Percentiles rank a stretch among this genome's conserved stretches.
Conservation (phyloP, 1,140 invertebrate species). For the Aphidius gifuensis region DNA sequence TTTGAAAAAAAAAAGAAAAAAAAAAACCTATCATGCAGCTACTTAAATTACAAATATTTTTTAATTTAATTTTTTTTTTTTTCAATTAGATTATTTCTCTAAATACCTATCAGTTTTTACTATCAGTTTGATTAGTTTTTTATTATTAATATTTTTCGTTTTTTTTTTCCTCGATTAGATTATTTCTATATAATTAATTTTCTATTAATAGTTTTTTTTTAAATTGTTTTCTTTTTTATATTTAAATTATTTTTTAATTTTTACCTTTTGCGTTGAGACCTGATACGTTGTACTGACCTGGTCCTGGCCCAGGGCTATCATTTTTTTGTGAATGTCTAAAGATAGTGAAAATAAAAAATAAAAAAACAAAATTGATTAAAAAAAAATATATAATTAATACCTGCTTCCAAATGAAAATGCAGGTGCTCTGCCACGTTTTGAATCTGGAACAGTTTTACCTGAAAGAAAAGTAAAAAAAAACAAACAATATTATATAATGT, state of each 20-base stretch:
- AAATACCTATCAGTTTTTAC: too few species aligned
- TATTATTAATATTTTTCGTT: neutral
- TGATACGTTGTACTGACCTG: constrained; percentile 82
- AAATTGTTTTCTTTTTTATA: too few species aligned
- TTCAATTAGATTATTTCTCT: too few species aligned
- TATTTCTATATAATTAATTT: neutral
- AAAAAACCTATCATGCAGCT: too few species aligned
- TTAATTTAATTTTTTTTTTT: too few species aligned
- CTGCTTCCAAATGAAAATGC: constrained; percentile 78
- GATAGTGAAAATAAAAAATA: constrained; percentile 28
- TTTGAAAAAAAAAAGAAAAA: too few species aligned
- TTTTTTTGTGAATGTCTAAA: constrained; percentile 54
- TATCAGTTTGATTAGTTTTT: too few species aligned
- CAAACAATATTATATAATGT: neutral
- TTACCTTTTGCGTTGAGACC: constrained; percentile 78
- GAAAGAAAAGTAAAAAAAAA: constrained; percentile 29
- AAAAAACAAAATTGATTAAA: neutral
- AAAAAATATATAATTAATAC: constrained; percentile 28
- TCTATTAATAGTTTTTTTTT: neutral
- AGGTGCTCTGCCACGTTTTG: constrained; percentile 70
- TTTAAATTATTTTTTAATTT: constrained; percentile 1
- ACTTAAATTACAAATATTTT: too few species aligned
- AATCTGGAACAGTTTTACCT: constrained; percentile 74
- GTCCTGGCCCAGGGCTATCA: constrained; percentile 72
- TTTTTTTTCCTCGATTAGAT: neutral